Evolutionary conservation across 2,888 invertebrate species (phyloP), one percentile per base, ranked within the genome.

Genomic region (Halictus ligatus): DNA sequence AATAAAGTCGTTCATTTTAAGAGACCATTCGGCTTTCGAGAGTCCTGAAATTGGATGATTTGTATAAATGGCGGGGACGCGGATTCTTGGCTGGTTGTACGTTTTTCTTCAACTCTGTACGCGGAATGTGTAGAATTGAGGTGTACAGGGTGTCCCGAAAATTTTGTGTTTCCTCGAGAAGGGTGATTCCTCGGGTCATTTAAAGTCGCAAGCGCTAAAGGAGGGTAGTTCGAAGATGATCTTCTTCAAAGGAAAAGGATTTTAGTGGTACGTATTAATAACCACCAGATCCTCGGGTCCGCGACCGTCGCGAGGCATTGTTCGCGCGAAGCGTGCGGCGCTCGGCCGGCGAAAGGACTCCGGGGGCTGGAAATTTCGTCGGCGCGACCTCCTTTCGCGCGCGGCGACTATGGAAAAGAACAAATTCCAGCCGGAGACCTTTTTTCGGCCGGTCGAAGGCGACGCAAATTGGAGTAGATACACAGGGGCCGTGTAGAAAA

Each of bases 391-490:
- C 71, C 79, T 89, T 80, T 88, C 78, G 73, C 86, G 71, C 29
- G 64, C 21, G 21, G 21, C 58, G 29, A n/a, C 71, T 25, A 73
- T 71, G 18, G 73, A 64, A 84, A 46, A 48, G 60, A 64, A 75
- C 64, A 69, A 69, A 40, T 69, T 69, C 35, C 35, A 72, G 80
- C 43, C 74, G 67, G 67, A 75, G 80, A 77, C 79, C 81, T 81
- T 88, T 91, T 88, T 88, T 91, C 81, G 78, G 76, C 60, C 58
- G 80, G 84, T 85, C 84, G 83, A 86, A 89, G 91, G 88, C 85
- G 90, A 78, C 87, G 83, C 80, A 90, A 92, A 92, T 92, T 90
- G 84, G 87, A 91, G 88, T 86, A 90, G 89, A 89, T 88, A 88
- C 85, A 88, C 86, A 86, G 77, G 80, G 81, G 74, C 86, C 82